Conservation (phyloP, 2,888 invertebrate genomes). For the Drosophila acutilabella region DNA sequence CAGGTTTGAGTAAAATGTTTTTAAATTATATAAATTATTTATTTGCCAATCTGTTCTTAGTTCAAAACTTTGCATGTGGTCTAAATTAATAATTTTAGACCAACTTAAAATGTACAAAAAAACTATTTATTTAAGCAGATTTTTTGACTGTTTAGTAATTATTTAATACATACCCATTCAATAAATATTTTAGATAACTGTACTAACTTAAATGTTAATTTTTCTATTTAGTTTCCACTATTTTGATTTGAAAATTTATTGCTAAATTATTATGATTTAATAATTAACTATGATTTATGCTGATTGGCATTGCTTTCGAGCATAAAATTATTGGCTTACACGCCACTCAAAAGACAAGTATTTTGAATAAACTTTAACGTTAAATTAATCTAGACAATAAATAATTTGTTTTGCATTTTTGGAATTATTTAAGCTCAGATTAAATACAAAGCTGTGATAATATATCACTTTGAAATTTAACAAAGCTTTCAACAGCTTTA, state of each 20-base stretch:
- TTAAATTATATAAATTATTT: background rate
- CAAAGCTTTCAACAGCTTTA: background rate
- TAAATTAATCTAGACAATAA: background rate
- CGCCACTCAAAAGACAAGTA: background rate
- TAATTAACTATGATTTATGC: background rate
- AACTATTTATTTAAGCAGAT: too few relatives aligned
- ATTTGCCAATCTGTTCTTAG: background rate
- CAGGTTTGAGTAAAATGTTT: background rate
- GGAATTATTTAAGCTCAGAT: background rate
- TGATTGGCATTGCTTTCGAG: background rate
- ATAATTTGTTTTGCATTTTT: background rate
- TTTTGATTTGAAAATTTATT: background rate
- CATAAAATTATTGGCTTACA: constrained; percentile 4
- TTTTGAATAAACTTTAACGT: background rate
- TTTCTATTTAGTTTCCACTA: background rate
- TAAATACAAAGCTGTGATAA: background rate
- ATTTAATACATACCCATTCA: too few relatives aligned
- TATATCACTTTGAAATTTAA: background rate
- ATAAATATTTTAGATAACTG: too few relatives aligned
- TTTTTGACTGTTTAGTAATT: too few relatives aligned
- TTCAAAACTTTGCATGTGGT: too few relatives aligned
- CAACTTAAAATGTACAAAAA: too few relatives aligned
- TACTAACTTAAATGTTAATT: too few relatives aligned
- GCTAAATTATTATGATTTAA: background rate
- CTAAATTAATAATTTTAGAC: too few relatives aligned